A percentile compares a stretch with the other conserved stretches of the same genome.
Evolutionary conservation across 2,797 vertebrate genomes (phyloP).

Genomic region (Adelosebastes latens): DNA sequence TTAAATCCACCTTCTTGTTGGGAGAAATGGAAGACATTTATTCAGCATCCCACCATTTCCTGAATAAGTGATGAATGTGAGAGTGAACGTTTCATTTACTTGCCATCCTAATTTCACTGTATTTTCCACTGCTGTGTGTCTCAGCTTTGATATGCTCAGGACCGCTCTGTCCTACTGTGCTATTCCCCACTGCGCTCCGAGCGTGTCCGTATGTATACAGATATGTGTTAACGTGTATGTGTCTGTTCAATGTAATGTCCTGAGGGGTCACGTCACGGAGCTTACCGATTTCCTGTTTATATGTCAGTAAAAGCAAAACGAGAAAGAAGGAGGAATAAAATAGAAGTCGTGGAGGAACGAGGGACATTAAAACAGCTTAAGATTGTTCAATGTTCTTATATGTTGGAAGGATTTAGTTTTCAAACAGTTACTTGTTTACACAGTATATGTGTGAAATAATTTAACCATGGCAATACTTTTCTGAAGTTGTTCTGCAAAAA

Average conservation of each 20-base stretch:
- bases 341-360: not conserved
- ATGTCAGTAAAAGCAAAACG: not conserved
- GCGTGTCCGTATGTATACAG: not conserved
- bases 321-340: not conserved
- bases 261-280: not conserved
- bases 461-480: not conserved
- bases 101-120: not conserved
- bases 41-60: not conserved
- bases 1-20: not conserved
- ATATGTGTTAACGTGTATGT: not conserved
- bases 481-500: not conserved
- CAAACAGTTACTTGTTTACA: not conserved
- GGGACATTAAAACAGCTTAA: not conserved
- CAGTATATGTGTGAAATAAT: no score
- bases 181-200: not conserved
- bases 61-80: not conserved
- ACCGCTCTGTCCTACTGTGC: not conserved
- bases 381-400: not conserved
- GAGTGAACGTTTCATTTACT: slow-evolving; percentile 10
- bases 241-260: not conserved
- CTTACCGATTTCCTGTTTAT: slow-evolving; percentile 1
- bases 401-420: not conserved
- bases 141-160: slow-evolving; percentile 3
- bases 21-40: not conserved
- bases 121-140: not conserved